These are phyloP conservation scores for Leptatherina wallacei DNA, from an alignment of 2,797 vertebrate species.

Conservation along the genomic window DNA sequence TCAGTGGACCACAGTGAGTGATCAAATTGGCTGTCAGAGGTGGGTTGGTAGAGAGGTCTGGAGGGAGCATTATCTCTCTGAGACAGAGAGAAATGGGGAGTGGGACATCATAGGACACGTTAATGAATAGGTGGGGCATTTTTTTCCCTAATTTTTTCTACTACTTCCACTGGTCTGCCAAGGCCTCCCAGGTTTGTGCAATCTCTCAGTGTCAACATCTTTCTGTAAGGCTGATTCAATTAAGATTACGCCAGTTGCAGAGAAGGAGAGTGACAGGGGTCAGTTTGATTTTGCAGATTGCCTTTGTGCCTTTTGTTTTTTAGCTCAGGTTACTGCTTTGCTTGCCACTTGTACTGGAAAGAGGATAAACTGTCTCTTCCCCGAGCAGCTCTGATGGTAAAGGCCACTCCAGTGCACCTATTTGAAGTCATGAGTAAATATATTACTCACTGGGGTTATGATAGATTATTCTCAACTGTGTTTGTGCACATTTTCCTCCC, in stretches of 20 bases:
- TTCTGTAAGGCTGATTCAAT: slow-evolving; percentile 98
- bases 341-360: slow-evolving; percentile 50
- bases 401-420: slow-evolving; percentile 40
- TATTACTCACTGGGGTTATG: slow-evolving; percentile 49
- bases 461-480: slow-evolving; percentile 43
- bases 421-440: slow-evolving; percentile 66
- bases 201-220: slow-evolving; percentile 98
- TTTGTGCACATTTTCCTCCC: not conserved
- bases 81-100: slow-evolving; percentile 95
- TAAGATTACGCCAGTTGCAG: slow-evolving; percentile 95
- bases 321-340: slow-evolving; percentile 67
- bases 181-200: slow-evolving; percentile 94
- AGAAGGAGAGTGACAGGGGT: slow-evolving; percentile 89
- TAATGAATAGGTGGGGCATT: slow-evolving; percentile 90
- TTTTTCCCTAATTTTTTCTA: slow-evolving; percentile 66
- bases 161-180: slow-evolving; percentile 83
- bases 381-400: slow-evolving; percentile 47
- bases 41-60: slow-evolving; percentile 42
- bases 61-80: slow-evolving; percentile 74
- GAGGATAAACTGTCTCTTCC: slow-evolving; percentile 59
- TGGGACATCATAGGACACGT: slow-evolving; percentile 88
- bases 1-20: slow-evolving; percentile 79
- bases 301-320: slow-evolving; percentile 81
- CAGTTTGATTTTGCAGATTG: slow-evolving; percentile 88
- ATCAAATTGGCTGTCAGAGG: slow-evolving; percentile 77